Base-by-base conservation (phyloP, 2,113 vertebrate genomes). In the Rattus rattus region DNA sequence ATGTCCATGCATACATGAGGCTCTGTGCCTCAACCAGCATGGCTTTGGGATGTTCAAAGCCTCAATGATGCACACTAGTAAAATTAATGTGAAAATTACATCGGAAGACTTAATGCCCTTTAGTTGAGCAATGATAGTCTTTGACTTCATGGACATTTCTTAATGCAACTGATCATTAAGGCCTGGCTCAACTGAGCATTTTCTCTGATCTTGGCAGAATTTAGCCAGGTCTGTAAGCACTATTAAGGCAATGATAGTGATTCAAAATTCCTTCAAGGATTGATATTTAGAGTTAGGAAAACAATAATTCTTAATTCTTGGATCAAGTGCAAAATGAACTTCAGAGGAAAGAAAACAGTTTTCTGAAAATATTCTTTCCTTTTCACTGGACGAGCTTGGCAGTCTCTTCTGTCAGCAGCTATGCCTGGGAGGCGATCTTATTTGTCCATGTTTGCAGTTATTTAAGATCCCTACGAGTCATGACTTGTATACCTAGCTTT, bases 401-500 rank as follows among this genome's bases (percentile, higher is more conserved):
- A 94, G 81, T 91, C 80, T 92, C 39, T 28, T 20, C 30, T 47
- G 80, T 95, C 14, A 72, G 87, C 91, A 97, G 96, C 95, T 96
- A 83, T 96, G 97, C 88, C 95, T 95, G 77, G 91, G 85, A 94
- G 94, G 20, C 17, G 19, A 76, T 94, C 16, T 76, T 95, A 75
- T 90, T 95, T 52, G 49, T 95, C 94, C 88, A 89, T 76, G 52
- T 91, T 88, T 97, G 69, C 67, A 88, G 43, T 95, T 97, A 94
- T 89, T 97, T 94, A 97, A 97, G 95, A 95, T 96, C 86, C 65
- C 83, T 83, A 26, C 59, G 84, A 97, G 95, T 91, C 86, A 72
- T 95, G 94, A 92, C 96, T 89, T 17, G 4, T 96, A 89, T 94
- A 91, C 69, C 73, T 91, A 91, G 94, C 49, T 89, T 65, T 87